A percentile compares a stretch with the other conserved stretches of the same genome.
Evolutionary conservation across 2,113 vertebrate genomes (phyloP).

Genomic region (crab-eating macaque (Macaca fascicularis)): DNA sequence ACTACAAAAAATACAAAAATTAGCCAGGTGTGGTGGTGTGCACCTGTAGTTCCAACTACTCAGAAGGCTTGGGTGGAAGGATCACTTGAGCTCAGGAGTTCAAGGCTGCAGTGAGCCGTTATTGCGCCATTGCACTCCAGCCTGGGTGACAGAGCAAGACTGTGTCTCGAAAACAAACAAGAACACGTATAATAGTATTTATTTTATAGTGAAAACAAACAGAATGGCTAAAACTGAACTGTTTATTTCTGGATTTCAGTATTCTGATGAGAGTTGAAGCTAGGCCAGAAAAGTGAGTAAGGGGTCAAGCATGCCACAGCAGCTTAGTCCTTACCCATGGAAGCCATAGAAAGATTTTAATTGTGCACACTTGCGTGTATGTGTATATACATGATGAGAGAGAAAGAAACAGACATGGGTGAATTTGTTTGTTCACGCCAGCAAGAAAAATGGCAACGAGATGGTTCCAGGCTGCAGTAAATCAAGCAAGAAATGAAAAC

Average conservation of each 20-base stretch:
- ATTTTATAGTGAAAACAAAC: neutral
- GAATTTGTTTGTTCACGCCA: neutral
- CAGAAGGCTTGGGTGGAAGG: no score
- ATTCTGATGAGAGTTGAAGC: neutral
- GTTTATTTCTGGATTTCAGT: neutral
- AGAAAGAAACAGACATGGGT: neutral
- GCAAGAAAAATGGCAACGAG: neutral
- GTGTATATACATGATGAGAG: neutral
- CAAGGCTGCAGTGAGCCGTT: no score
- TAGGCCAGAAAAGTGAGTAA: neutral
- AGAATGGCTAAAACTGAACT: constrained; percentile 23
- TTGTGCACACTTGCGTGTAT: no score
- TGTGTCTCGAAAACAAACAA: no score
- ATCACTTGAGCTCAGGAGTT: no score
- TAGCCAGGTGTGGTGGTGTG: no score
- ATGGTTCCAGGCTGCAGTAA: neutral
- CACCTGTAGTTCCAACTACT: no score
- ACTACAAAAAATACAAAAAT: no score
- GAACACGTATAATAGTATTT: neutral
- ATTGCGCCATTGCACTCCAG: no score
- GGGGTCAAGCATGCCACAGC: neutral
- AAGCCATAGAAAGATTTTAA: neutral
- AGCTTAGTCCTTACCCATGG: neutral
- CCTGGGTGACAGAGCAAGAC: no score
- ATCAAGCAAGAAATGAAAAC: neutral